Evolutionary conservation across 1,140 invertebrate genomes (phyloP).

Genomic region (Drosophila seguyi): DNA sequence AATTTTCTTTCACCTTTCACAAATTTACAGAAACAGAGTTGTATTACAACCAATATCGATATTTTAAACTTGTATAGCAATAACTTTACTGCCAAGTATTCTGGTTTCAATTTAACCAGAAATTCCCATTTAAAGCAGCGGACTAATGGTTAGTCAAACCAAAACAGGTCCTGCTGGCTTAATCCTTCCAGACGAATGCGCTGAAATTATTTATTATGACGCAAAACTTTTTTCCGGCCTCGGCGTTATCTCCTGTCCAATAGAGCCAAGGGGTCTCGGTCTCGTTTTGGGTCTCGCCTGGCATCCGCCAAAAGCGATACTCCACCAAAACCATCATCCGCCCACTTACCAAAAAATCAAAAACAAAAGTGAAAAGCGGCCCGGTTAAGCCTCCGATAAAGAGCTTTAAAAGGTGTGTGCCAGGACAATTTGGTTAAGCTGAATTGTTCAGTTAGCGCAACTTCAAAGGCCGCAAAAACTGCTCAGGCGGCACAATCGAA

Average conservation of each 20-base stretch:
- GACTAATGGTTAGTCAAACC: slow-evolving; percentile 19
- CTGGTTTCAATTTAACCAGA: not conserved
- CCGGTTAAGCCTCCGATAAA: slow-evolving; percentile 43
- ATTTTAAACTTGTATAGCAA: not conserved
- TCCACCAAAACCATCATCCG: slow-evolving; percentile 5
- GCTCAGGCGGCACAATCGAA: slow-evolving; percentile 49
- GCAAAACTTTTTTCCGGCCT: slow-evolving; percentile 71
- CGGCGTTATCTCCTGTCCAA: slow-evolving; percentile 48
- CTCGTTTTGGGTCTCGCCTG: slow-evolving; percentile 28
- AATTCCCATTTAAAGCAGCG: not conserved
- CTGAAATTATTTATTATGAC: slow-evolving; percentile 81
- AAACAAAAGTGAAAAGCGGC: slow-evolving; percentile 54
- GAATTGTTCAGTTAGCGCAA: slow-evolving; percentile 32
- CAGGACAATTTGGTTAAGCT: slow-evolving; percentile 50
- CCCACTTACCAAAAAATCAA: slow-evolving; percentile 22
- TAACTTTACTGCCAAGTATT: not conserved
- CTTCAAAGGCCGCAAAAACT: slow-evolving; percentile 59
- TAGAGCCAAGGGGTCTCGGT: slow-evolving; percentile 53
- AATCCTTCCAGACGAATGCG: slow-evolving; percentile 82
- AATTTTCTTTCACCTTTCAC: not conserved
- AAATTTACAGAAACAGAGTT: not conserved
- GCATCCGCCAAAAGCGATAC: slow-evolving; percentile 34
- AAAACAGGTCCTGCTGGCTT: slow-evolving; percentile 49
- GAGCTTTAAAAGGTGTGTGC: slow-evolving; percentile 55
- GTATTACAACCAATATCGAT: not conserved